Evolutionary conservation across 2,888 invertebrate species (phyloP), one percentile per base, ranked within the genome.

Genomic region (Tiliacea citrago): DNA sequence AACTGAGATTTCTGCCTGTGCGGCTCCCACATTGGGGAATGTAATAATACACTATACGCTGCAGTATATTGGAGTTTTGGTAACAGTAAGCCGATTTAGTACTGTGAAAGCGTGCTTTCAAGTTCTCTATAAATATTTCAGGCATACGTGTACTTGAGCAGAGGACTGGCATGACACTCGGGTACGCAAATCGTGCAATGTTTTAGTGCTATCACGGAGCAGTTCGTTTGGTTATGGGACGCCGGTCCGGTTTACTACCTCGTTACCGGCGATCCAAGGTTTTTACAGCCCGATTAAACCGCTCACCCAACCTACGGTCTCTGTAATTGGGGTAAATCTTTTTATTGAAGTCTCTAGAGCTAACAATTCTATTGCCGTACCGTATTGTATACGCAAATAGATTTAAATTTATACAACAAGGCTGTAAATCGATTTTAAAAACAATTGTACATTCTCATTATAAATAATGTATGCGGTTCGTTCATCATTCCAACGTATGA

Each of bases 261-360:
- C 93, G 94, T 95, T 95, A 95, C 94, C 90, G 92, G 88, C 92
- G 91, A 90, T 92, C 90, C 91, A 86, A 90, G 91, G 93, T 95
- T 95, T 95, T 96, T 95, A 96, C 93, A 92, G 90, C 93, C 90
- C 93, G 93, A 95, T 95, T 94, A 94, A 93, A 94, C 92, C 92
- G 92, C 91, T 89, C 89, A 89, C 88, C 89, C 92, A 91, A 91
- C 92, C 92, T 91, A 90, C 91, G 91, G 90, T 91, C 90, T 86
- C 92, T 88, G 91, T 94, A 94, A 95, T 95, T 94, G 94, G 92
- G 93, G 92, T 93, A 93, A 93, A 94, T 95, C 93, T 94, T 94
- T 93, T 93, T 93, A 93, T 91, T 93, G 91, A 86, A 82, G 79
- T 87, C 89, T 88, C 84, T 88, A 82, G 67, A 81, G 79, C 74